Evolutionary conservation across 2,797 vertebrate genomes (phyloP).

Genomic region (Myioborus miniatus): DNA sequence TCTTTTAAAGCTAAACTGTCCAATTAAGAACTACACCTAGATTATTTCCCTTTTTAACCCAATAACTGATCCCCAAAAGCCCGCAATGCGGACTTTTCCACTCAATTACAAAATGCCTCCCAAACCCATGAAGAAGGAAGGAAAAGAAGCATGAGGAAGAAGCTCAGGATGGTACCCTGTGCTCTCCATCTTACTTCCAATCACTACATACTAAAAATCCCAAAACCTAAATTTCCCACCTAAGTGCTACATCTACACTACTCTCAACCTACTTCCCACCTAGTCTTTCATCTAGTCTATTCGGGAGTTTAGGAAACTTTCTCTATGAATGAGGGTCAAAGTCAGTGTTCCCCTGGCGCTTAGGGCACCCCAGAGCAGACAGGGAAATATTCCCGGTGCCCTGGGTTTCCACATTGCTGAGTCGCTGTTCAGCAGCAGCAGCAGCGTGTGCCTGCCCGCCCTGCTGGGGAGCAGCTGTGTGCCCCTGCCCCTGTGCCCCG

Average conservation of each 20-base stretch:
- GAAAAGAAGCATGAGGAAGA: background rate
- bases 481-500: no score
- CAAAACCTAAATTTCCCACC: background rate
- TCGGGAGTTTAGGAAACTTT: background rate
- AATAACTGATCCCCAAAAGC: background rate
- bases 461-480: background rate
- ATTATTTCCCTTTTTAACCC: background rate
- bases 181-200: background rate
- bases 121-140: background rate
- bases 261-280: background rate
- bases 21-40: background rate
- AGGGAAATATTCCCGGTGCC: background rate
- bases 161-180: background rate
- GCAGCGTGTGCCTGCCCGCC: fast-evolving
- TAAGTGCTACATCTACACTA: background rate
- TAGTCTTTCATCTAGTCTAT: background rate
- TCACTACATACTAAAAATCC: background rate
- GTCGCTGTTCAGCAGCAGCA: fast-evolving
- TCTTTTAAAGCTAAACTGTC: background rate
- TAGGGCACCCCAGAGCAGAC: no score
- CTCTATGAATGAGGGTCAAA: background rate
- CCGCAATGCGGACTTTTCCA: background rate
- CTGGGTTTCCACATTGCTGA: background rate
- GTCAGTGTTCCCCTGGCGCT: no score
- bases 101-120: background rate